phyloP scores from a whole-genome alignment of 2,888 invertebrate genomes.

The Cynaeus angustus region DNA sequence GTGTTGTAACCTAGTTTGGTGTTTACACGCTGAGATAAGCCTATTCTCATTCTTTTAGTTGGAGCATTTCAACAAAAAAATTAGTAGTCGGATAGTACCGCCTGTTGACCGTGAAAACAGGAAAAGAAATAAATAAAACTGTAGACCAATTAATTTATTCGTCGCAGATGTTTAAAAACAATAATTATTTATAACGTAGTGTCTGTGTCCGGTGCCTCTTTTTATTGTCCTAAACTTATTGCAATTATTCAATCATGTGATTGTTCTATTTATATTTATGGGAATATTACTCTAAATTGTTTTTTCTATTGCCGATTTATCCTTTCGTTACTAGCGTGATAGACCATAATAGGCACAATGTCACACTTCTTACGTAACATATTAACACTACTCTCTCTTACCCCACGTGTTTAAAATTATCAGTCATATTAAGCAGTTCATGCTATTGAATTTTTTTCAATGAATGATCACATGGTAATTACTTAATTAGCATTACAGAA shows the following conservation, averaged over 20 bases:
- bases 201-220: not conserved
- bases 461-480: not conserved
- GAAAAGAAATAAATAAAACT: constrained; percentile 2
- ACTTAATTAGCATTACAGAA: no score
- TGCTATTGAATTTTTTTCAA: not conserved
- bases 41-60: no score
- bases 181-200: not conserved
- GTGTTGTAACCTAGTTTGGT: no score
- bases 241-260: not conserved
- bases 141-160: constrained; percentile 1
- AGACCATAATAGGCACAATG: not conserved
- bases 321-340: not conserved
- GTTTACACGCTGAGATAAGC: no score
- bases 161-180: not conserved
- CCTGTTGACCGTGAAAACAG: not conserved
- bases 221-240: not conserved
- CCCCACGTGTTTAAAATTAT: constrained; percentile 1
- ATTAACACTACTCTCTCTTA: constrained; percentile 2
- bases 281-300: not conserved
- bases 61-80: no score
- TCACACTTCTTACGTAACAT: constrained; percentile 2
- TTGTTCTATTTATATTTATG: constrained; percentile 1
- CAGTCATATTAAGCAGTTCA: not conserved
- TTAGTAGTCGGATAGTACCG: not conserved
- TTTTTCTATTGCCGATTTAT: not conserved